Percentiles rank a stretch among this genome's conserved stretches.
These are phyloP conservation scores for Sebastes cheni DNA, from an alignment of 2,797 vertebrate species.

Conservation along the genomic window DNA sequence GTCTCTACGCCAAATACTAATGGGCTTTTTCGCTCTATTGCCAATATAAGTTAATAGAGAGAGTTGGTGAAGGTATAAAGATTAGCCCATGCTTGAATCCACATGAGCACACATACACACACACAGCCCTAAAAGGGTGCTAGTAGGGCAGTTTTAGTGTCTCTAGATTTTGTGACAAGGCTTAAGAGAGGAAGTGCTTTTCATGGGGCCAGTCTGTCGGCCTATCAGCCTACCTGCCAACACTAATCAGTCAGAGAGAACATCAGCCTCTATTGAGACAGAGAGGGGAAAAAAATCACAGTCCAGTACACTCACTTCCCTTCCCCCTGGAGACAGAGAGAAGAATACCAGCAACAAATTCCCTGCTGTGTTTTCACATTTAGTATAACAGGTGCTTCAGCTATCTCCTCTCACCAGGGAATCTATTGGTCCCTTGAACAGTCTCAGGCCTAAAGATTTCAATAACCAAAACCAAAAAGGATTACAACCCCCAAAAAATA, in stretches of 20 bases:
- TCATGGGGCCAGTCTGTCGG: slow-evolving; percentile 12
- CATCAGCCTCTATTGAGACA: slow-evolving; percentile 18
- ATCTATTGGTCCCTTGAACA: background rate
- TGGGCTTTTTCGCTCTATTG: background rate
- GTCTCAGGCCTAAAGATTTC: background rate
- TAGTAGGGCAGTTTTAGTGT: slow-evolving; percentile 2
- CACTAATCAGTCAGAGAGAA: slow-evolving; percentile 48
- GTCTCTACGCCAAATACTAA: background rate
- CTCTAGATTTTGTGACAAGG: slow-evolving; percentile 52
- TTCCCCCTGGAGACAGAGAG: background rate
- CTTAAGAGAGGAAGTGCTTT: slow-evolving; percentile 22
- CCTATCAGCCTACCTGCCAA: slow-evolving; percentile 42
- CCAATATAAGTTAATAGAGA: background rate
- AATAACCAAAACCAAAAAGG: background rate
- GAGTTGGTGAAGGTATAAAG: slow-evolving; percentile 1
- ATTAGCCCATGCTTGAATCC: background rate
- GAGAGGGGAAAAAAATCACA: background rate
- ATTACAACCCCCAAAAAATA: no score
- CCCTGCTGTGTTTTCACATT: slow-evolving; percentile 1
- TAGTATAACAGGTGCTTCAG: background rate
- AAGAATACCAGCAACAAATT: slow-evolving; percentile 7
- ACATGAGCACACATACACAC: background rate
- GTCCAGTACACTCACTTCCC: background rate
- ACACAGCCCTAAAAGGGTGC: background rate
- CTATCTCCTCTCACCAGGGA: background rate